phyloP scores from a whole-genome alignment of 2,113 vertebrate species.

The Gallinago paraguaiae region DNA sequence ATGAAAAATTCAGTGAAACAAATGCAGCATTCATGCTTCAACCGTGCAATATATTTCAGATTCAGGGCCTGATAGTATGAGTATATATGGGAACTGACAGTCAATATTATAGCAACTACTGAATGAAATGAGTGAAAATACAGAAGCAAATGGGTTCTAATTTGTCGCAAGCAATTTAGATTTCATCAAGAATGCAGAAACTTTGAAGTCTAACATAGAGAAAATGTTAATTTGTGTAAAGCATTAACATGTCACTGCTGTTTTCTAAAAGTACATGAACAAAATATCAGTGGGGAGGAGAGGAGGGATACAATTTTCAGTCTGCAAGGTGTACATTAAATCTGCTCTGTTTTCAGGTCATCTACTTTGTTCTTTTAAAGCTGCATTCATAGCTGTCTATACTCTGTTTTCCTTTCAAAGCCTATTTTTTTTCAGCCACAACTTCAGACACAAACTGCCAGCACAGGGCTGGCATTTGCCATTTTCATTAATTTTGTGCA shows the following conservation, averaged over 20 bases:
- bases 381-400: not conserved
- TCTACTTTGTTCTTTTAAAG: not conserved
- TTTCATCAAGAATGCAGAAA: not conserved
- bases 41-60: not conserved
- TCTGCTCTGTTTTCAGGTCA: not conserved
- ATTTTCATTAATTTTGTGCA: not conserved
- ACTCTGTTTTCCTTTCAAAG: not conserved
- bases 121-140: not conserved
- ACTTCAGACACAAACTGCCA: not conserved
- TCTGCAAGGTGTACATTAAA: not conserved
- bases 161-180: not conserved
- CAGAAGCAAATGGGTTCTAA: not conserved
- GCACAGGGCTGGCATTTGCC: not conserved
- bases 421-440: not conserved
- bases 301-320: not conserved
- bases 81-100: not conserved
- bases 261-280: not conserved
- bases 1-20: not conserved
- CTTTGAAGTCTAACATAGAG: not conserved
- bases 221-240: not conserved
- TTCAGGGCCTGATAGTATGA: not conserved
- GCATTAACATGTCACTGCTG: not conserved
- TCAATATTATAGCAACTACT: not conserved
- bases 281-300: not conserved
- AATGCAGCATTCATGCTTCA: not conserved